Conservation (phyloP, 2,888 invertebrate genomes). For the Bugulina stolonifera region DNA sequence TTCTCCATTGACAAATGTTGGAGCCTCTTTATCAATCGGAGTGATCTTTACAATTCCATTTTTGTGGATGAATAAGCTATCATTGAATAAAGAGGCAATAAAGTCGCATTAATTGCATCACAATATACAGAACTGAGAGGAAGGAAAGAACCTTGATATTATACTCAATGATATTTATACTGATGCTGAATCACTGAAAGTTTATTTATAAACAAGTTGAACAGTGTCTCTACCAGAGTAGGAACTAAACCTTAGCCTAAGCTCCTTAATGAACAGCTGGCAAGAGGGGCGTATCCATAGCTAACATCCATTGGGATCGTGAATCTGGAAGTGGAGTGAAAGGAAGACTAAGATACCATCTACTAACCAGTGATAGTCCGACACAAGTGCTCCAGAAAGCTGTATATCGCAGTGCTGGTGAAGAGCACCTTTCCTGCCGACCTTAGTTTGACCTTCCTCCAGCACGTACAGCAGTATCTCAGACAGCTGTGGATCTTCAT, state of each 20-base stretch:
- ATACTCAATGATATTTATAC: too few relatives aligned
- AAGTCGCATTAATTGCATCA: too few relatives aligned
- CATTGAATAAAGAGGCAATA: conserved; percentile 26
- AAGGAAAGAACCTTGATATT: too few relatives aligned
- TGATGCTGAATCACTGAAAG: too few relatives aligned
- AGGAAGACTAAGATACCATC: background rate
- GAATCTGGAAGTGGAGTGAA: too few relatives aligned
- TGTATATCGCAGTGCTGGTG: conserved; percentile 58
- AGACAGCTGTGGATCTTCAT: conserved; percentile 63
- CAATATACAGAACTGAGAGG: too few relatives aligned
- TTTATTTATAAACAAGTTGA: too few relatives aligned
- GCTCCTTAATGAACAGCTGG: too few relatives aligned
- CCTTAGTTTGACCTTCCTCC: conserved; percentile 55
- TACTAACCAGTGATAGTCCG: conserved; percentile 61
- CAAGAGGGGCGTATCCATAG: too few relatives aligned
- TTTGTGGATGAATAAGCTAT: conserved; percentile 41
- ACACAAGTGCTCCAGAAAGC: conserved; percentile 61
- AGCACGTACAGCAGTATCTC: conserved; percentile 59
- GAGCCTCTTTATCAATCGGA: conserved; percentile 42
- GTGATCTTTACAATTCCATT: conserved; percentile 39
- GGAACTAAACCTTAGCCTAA: too few relatives aligned
- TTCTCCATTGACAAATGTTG: conserved; percentile 49
- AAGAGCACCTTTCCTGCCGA: conserved; percentile 49
- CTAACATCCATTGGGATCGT: too few relatives aligned
- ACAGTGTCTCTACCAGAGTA: too few relatives aligned